Conservation (phyloP, 2,888 invertebrate species). For the Chromoteleia sp. region DNA sequence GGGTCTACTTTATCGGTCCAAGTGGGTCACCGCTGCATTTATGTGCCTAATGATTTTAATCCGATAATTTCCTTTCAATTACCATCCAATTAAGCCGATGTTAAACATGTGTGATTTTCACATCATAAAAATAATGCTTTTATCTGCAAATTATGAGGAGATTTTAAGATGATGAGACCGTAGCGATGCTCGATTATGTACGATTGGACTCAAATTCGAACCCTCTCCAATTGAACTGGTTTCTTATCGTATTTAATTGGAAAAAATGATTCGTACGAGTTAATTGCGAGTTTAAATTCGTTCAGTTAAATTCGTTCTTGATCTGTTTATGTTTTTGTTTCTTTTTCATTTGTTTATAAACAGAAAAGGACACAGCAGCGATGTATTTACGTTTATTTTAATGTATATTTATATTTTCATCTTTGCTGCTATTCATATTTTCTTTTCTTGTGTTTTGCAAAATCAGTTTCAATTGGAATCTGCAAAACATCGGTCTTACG, state of each 20-base stretch:
- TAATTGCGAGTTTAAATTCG: too few species aligned
- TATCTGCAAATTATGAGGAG: conserved; percentile 59
- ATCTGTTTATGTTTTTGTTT: neutral
- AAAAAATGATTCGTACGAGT: conserved; percentile 1
- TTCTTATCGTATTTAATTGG: conserved; percentile 2
- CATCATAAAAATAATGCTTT: conserved; percentile 59
- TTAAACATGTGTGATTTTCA: conserved; percentile 62
- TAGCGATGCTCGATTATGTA: neutral
- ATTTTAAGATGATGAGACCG: conserved; percentile 38
- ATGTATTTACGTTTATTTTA: too few species aligned
- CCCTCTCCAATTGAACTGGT: conserved; percentile 10
- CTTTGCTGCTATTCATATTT: neutral
- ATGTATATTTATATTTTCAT: too few species aligned
- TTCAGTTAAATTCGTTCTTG: neutral
- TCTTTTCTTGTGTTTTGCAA: conserved; percentile 1
- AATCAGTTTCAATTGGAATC: too few species aligned
- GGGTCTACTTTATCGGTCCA: conserved; percentile 65
- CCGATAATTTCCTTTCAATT: conserved; percentile 70
- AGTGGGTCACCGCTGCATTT: conserved; percentile 63
- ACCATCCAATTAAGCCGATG: conserved; percentile 56
- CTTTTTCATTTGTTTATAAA: too few species aligned
- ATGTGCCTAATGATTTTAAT: conserved; percentile 68
- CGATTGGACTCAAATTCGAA: conserved; percentile 9
- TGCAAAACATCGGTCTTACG: conserved; percentile 48
- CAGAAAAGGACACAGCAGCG: too few species aligned